phyloP scores from a whole-genome alignment of 2,797 vertebrate genomes.

The Salarias fasciatus region DNA sequence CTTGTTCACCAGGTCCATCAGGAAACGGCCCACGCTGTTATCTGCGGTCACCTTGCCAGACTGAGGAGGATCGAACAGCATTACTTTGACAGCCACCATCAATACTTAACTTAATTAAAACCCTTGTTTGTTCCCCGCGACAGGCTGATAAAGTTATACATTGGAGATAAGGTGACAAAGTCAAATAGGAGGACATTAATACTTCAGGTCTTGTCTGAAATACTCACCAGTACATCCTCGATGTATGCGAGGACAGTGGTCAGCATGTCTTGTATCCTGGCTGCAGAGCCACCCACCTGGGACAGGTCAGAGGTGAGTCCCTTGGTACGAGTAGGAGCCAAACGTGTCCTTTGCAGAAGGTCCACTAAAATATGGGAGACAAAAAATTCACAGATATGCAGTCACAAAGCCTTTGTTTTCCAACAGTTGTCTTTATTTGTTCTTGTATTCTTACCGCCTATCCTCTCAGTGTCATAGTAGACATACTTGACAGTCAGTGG shows the following conservation, averaged over 20 bases:
- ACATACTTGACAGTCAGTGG: slow-evolving; percentile 92
- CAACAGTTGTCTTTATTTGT: neutral
- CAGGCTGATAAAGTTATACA: no score
- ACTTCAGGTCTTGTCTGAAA: no score
- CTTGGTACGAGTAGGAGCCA: slow-evolving; percentile 88
- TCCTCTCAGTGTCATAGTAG: slow-evolving; percentile 94
- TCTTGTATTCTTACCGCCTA: slow-evolving; percentile 85
- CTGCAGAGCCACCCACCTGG: slow-evolving; percentile 90
- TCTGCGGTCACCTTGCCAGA: slow-evolving; percentile 95
- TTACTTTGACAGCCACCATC: slow-evolving; percentile 5
- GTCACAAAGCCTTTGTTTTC: slow-evolving; percentile 7
- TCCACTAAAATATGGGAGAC: slow-evolving; percentile 84
- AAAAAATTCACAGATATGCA: neutral
- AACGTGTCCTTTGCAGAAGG: slow-evolving; percentile 93
- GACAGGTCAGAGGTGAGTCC: slow-evolving; percentile 94
- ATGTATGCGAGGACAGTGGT: slow-evolving; percentile 92
- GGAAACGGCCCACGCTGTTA: slow-evolving; percentile 95
- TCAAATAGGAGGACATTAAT: neutral
- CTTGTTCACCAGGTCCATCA: slow-evolving; percentile 97
- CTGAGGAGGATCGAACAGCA: slow-evolving; percentile 72
- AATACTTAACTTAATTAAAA: neutral
- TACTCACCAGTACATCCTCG: slow-evolving; percentile 94
- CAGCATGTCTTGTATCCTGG: slow-evolving; percentile 92
- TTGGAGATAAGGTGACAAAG: neutral
- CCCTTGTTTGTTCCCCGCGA: neutral